These are phyloP conservation scores for Crocodylus rhombifer DNA, from an alignment of 2,797 vertebrate genomes.

Conservation along the genomic window DNA sequence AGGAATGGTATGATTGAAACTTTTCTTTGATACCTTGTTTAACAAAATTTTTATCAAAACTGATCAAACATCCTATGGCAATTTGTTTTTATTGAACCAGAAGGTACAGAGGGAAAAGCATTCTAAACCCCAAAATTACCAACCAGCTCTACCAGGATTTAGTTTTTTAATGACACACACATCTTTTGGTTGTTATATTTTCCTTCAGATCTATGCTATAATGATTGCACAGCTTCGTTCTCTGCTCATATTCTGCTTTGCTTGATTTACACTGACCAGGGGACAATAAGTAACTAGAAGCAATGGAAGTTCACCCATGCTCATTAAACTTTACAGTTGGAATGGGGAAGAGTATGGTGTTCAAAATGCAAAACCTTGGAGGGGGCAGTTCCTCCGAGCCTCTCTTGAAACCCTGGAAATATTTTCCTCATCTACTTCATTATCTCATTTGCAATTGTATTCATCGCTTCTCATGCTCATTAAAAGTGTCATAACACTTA, in stretches of 20 bases:
- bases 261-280: neutral
- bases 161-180: neutral
- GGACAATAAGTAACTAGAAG: neutral
- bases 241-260: neutral
- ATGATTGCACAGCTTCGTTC: neutral
- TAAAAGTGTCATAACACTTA: conserved; percentile 51
- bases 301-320: neutral
- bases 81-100: neutral
- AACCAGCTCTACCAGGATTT: conserved; percentile 32
- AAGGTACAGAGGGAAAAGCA: neutral
- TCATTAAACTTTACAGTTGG: neutral
- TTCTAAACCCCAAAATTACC: neutral
- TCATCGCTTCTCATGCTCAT: conserved; percentile 31
- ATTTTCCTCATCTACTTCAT: conserved; percentile 14
- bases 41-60: neutral
- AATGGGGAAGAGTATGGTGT: no score
- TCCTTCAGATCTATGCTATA: conserved; percentile 7
- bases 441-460: neutral
- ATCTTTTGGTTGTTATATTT: neutral
- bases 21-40: neutral
- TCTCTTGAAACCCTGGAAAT: conserved; percentile 16
- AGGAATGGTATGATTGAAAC: neutral
- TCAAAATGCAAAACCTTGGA: neutral
- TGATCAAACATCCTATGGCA: neutral
- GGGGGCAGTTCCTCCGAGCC: neutral